Evolutionary conservation across 2,797 vertebrate genomes (phyloP), one percentile per base, ranked within the genome.

Genomic region (Smutsia gigantea): DNA sequence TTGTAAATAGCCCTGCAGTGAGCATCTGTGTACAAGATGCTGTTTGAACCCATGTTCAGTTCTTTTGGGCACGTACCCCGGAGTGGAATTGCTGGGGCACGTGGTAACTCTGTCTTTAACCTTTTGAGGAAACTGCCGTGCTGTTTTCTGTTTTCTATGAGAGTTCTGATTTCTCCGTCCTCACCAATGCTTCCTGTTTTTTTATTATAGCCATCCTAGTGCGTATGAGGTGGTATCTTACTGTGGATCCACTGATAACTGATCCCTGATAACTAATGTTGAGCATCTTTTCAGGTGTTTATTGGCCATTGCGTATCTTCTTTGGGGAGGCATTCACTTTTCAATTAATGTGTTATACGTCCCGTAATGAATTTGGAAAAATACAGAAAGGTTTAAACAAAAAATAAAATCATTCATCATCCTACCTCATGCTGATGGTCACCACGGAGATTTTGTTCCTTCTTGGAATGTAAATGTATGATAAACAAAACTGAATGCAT

Each of bases 181-280:
- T 37, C 1, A 2, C 37, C 27, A 6, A 1, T 7, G 0, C 29
- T 21, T 12, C 0, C 9, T 25, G 0, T 6, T 23, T n/a, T 79
- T 51, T 6, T 21, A 27, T 31, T 2, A 19, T 23, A n/a, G 23
- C 51, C 34, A 1, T 19, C 57, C 19, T 2, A 0, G 42, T 2
- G 79, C 31, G 13, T 2, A 10, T 21, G 78, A 55, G 37, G 59
- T 1, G 10, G 42, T 4, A 0, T 49, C 61, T 63, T 46, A 0
- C 2, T 4, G 21, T 23, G n/a, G 72, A 0, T 51, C 18, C 53
- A 12, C 34, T 7, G 2, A 5, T 25, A 15, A 51, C 37, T 12
- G 46, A 12, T 51, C 23, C 53, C 42, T 11, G 2, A 5, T 25
- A 19, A 39, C 37, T 12, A 5, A 25, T 1, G 18, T 0, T 6